These are phyloP conservation scores for Vidua macroura DNA, from an alignment of 2,113 vertebrate species.

Conservation along the genomic window DNA sequence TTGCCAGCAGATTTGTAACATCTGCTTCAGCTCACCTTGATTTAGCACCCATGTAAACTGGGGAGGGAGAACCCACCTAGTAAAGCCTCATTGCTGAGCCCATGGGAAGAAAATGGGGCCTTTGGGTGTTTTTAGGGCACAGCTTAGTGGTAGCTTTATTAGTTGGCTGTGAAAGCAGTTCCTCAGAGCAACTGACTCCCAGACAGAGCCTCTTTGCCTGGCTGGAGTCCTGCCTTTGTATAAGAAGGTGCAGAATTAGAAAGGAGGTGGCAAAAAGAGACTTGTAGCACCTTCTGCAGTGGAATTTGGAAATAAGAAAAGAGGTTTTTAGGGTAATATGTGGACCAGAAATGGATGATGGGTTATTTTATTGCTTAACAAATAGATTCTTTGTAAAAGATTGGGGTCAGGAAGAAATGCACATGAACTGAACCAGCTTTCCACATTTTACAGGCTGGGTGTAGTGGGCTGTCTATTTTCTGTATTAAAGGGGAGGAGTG, in stretches of 20 bases:
- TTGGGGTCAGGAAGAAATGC: not conserved
- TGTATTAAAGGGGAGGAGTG: not conserved
- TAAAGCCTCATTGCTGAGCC: not conserved
- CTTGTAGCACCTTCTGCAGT: not conserved
- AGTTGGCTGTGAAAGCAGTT: not conserved
- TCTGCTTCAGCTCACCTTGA: not conserved
- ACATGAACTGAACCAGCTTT: not conserved
- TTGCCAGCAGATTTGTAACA: not conserved
- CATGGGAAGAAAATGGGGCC: not conserved
- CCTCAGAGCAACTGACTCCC: not conserved
- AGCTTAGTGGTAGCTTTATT: not conserved
- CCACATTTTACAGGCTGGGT: not conserved
- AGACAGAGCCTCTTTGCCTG: not conserved
- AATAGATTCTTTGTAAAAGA: not conserved
- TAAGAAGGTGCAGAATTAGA: not conserved
- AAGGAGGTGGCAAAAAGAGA: not conserved
- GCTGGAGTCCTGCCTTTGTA: not conserved
- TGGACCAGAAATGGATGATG: not conserved
- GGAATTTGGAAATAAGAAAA: not conserved
- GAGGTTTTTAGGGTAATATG: not conserved
- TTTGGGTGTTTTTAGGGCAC: conserved; percentile 7
- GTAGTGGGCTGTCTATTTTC: not conserved
- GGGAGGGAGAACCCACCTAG: not conserved
- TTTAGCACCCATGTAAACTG: not conserved
- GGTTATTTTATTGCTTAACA: not conserved